These are phyloP conservation scores for Steatocranus sp. DNA, from an alignment of 2,797 vertebrate species.

Conservation along the genomic window DNA sequence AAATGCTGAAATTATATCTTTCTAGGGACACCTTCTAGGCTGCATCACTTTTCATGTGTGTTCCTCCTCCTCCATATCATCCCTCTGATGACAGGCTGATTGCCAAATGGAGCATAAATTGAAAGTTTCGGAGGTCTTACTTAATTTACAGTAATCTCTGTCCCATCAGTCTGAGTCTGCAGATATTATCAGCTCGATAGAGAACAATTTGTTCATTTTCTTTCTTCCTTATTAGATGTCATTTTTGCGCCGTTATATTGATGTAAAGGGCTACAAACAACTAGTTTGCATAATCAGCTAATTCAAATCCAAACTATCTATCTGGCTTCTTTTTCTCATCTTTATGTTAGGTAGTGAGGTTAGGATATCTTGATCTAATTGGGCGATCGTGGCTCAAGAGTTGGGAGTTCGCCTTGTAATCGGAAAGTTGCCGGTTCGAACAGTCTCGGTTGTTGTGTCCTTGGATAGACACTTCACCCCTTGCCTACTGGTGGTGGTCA, in stretches of 20 bases:
- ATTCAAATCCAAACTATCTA: not conserved
- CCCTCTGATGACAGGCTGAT: not conserved
- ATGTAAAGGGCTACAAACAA: not conserved
- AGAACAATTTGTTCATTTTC: not conserved
- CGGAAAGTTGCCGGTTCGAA: not conserved
- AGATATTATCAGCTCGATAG: not conserved
- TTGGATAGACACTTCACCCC: rapidly evolving
- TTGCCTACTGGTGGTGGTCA: not conserved
- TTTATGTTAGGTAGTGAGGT: not conserved
- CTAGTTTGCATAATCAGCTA: not conserved
- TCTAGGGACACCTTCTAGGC: not conserved
- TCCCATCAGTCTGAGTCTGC: not conserved
- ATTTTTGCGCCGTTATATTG: not conserved
- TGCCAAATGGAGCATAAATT: not conserved
- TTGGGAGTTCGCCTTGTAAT: not conserved
- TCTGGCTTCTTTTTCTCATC: not conserved
- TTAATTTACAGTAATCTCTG: not conserved
- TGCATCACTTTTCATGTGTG: not conserved
- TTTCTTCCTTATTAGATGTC: not conserved
- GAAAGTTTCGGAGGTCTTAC: not conserved
- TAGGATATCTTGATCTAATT: not conserved
- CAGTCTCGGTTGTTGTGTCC: too few species aligned
- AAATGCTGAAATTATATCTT: not conserved
- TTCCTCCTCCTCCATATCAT: not conserved
- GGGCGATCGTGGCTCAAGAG: not conserved